phyloP scores from a whole-genome alignment of 2,113 vertebrate genomes.

The Megaleporinus macrocephalus region DNA sequence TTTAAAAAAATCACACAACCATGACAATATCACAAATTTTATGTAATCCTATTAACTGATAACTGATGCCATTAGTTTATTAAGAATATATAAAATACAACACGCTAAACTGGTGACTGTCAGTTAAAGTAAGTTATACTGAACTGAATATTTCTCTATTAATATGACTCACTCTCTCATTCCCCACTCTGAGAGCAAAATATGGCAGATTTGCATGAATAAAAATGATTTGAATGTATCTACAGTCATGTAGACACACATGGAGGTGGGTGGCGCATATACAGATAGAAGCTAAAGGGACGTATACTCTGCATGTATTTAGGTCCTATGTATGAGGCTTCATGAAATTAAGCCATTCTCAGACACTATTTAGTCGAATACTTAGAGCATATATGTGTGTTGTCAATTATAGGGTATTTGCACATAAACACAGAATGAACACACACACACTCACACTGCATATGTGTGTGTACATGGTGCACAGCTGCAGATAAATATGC shows the following conservation, averaged over 20 bases:
- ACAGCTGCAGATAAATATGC: conserved; percentile 63
- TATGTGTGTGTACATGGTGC: conserved; percentile 43
- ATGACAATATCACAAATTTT: too few species aligned
- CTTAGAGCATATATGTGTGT: background rate
- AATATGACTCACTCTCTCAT: background rate
- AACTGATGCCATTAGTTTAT: too few species aligned
- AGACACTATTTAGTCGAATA: background rate
- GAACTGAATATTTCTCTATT: background rate
- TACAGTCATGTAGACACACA: background rate
- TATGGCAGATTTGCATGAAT: conserved; percentile 10
- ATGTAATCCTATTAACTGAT: too few species aligned
- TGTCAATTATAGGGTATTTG: background rate
- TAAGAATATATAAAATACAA: background rate
- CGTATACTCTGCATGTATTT: conserved; percentile 48
- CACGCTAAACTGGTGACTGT: background rate
- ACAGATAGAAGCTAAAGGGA: conserved; percentile 53
- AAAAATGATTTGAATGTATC: conserved; percentile 17
- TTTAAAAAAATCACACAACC: too few species aligned
- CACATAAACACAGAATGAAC: background rate
- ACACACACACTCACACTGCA: background rate
- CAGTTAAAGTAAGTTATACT: background rate
- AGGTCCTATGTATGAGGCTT: background rate
- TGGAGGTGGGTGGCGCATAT: conserved; percentile 68
- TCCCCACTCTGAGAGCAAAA: conserved; percentile 1
- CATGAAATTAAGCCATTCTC: background rate